Evolutionary conservation across 2,888 invertebrate genomes (phyloP).

Genomic region (Lithophane leautieri): DNA sequence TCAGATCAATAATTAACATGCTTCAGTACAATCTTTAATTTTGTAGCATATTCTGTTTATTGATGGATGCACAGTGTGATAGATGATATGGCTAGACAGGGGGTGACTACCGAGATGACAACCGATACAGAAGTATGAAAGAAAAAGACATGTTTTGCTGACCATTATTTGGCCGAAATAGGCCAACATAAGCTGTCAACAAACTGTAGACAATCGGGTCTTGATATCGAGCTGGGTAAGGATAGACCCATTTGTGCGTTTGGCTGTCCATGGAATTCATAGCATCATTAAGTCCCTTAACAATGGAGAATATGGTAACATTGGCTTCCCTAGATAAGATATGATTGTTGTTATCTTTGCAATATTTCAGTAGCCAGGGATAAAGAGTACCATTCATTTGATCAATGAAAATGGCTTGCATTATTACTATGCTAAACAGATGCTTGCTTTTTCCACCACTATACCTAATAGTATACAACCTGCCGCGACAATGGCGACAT

Average conservation of each 20-base stretch:
- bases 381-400: not conserved
- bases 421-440: not conserved
- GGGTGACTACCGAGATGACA: not conserved
- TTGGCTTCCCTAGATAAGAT: conserved; percentile 25
- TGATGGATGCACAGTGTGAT: not conserved
- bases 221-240: too few relatives aligned
- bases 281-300: not conserved
- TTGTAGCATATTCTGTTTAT: not conserved
- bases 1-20: not conserved
- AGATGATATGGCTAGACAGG: not conserved
- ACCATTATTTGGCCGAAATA: too few relatives aligned
- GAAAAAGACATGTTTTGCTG: not conserved
- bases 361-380: not conserved
- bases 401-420: conserved; percentile 6
- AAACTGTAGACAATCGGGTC: too few relatives aligned
- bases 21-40: not conserved
- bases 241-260: too few relatives aligned
- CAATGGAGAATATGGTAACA: not conserved
- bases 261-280: too few relatives aligned
- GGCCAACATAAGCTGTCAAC: too few relatives aligned
- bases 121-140: not conserved
- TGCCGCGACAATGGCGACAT: too few relatives aligned
- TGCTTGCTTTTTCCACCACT: not conserved
- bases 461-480: too few relatives aligned
- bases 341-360: conserved; percentile 5